Evolutionary conservation across 2,797 vertebrate species (phyloP), one percentile per base, ranked within the genome.

Genomic region (Clangula hyemalis): DNA sequence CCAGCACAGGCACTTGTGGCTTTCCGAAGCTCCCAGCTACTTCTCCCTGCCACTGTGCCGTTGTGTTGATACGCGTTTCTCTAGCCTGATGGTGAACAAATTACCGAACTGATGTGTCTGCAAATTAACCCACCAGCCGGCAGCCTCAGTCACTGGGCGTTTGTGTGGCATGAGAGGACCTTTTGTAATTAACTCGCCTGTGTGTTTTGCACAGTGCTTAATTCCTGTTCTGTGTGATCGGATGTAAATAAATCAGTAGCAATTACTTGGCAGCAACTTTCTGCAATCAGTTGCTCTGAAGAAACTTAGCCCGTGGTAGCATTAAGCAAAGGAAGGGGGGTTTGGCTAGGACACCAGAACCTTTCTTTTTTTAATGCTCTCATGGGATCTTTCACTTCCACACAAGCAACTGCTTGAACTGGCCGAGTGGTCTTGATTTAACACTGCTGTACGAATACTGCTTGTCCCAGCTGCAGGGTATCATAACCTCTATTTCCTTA

Each of bases 401-500:
- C 76, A 68, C 92, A 84, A 95, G 89, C 85, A 53, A 71, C 86
- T 82, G 78, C 84, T 68, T 68, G 69, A 84, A 74, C 49, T 76
- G 76, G 84, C 93, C 89, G 68, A 93, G 51, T n/a, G 32, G 53
- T 81, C 91, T 73, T 94, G 93, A 89, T 94, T 94, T 93, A 95
- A 71, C 34, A 15, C 76, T 85, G 91, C 92, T 90, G 74, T 82
- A 73, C 75, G 87, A 91, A 65, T 62, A 77, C 2, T 38, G 68
- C 92, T 93, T 94, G 91, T 91, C 77, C 45, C 94, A 94, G 94
- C 94, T 96, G 93, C 49, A 84, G 90, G 57, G 53, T 96, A 92
- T 94, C 92, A 95, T 79, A 95, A 92, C 95, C 93, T 89, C 77
- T 92, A 21, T 96, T 96, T 96, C 94, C 93, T 91, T 68, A 80